Percentiles rank a stretch among this genome's conserved stretches.
Evolutionary conservation across 2,113 vertebrate genomes (phyloP).

Genomic region (Erpornis zantholeuca): DNA sequence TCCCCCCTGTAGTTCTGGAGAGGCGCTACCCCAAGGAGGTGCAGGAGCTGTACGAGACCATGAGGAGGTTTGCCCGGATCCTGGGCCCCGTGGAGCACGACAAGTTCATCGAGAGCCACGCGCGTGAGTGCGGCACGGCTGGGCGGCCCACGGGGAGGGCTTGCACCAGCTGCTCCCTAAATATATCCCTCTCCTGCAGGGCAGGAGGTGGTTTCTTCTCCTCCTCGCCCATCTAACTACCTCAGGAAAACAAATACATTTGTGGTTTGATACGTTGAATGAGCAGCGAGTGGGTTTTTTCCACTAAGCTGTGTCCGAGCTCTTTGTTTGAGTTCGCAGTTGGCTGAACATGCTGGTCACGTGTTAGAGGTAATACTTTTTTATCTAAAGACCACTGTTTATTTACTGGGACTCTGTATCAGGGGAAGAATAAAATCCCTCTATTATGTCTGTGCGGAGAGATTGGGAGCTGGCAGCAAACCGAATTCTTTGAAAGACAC

Average conservation of each 20-base stretch:
- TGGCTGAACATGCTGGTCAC: background rate
- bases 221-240: background rate
- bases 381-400: background rate
- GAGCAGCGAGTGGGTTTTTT: background rate
- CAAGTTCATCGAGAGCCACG: conserved; percentile 97
- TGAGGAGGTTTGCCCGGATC: conserved; percentile 91
- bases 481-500: conserved; percentile 9
- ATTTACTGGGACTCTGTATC: background rate
- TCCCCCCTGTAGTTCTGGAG: conserved; percentile 82
- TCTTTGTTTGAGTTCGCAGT: background rate
- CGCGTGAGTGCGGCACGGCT: conserved; percentile 76
- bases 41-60: conserved; percentile 93
- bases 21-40: conserved; percentile 93
- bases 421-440: background rate
- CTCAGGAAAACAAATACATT: background rate
- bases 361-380: background rate
- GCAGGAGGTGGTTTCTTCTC: background rate
- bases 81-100: conserved; percentile 91
- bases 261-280: background rate
- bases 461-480: background rate
- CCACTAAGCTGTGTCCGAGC: background rate
- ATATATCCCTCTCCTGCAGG: background rate
- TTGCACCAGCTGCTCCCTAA: background rate
- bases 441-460: background rate
- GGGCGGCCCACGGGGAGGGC: background rate